Evolutionary conservation across 1,140 invertebrate species (phyloP), one percentile per base, ranked within the genome.

Genomic region (Papilio polyxenes): DNA sequence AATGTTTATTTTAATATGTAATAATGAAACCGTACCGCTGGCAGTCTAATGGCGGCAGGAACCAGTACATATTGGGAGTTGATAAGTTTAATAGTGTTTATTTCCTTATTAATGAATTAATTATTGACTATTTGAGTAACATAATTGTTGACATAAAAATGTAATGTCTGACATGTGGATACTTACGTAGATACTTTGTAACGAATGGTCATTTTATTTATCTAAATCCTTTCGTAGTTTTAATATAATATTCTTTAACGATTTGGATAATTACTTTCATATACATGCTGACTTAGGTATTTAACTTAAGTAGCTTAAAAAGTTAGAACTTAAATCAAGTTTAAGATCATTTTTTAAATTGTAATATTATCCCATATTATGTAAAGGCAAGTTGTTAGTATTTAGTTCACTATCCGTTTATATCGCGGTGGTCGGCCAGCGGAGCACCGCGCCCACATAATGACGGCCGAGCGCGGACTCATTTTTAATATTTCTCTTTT

Each of bases 401-500:
- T 40, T 72, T 72, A 40, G 65, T 13, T 0, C 20, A 23, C 10
- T 31, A 1, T 56, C 15, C 11, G 23, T 31, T 31, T 11, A 20
- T 23, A 11, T 20, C 10, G 62, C 31, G 20, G 23, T 31, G 62
- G 8, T 23, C 62, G 20, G 9, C 62, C 3, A 5, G 10, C 62
- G 75, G n/a, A 31, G 76, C 53, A 10, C 53, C 49, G 81, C 37
- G 80, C 84, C 78, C 83, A 82, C 84, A 81, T 86, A 86, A 87
- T 87, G 83, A 87, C 81, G 78, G 77, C 81, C 83, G 83, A 84
- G 85, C 83, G 83, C 86, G 84, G 85, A 84, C 82, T 85, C 86
- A 87, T 86, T 89, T 89, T 89, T 90, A 89, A 89, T 89, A 88
- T 89, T 89, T 87, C 89, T 84, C 83, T 87, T 89, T 92, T 89